Evolutionary conservation across 2,888 invertebrate genomes (phyloP).

Genomic region (Meandrusa payeni): DNA sequence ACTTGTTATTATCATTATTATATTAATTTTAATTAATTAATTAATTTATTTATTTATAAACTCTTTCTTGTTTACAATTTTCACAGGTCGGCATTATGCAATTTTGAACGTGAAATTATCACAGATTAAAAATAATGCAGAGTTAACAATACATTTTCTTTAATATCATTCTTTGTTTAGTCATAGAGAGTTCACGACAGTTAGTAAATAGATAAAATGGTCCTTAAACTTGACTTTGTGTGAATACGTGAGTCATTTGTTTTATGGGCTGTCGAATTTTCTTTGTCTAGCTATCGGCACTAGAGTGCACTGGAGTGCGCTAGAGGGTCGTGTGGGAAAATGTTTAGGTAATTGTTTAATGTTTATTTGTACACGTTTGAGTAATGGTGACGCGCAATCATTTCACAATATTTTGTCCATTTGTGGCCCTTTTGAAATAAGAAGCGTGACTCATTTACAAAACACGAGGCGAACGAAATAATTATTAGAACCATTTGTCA

Average conservation of each 20-base stretch:
- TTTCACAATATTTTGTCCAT: conserved; percentile 22
- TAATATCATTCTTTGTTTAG: too few relatives aligned
- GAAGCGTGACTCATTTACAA: conserved; percentile 20
- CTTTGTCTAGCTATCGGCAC: neutral
- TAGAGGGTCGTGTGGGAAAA: conserved; percentile 12
- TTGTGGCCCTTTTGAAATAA: conserved; percentile 16
- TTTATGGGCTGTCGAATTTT: conserved; percentile 1
- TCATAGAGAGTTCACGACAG: too few relatives aligned
- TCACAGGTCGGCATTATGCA: too few relatives aligned
- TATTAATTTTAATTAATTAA: too few relatives aligned
- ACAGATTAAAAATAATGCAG: too few relatives aligned
- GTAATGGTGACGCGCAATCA: conserved; percentile 18
- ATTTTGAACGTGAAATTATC: too few relatives aligned
- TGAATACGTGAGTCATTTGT: conserved; percentile 14
- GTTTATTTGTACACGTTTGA: conserved; percentile 18
- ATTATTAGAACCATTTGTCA: conserved; percentile 2
- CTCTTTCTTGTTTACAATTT: too few relatives aligned
- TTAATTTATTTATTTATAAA: too few relatives aligned
- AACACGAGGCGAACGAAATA: conserved; percentile 12
- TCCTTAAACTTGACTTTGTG: neutral
- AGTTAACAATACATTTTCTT: too few relatives aligned
- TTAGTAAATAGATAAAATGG: neutral
- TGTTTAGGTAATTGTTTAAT: conserved; percentile 15
- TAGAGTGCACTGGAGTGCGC: too few relatives aligned
- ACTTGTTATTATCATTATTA: too few relatives aligned